phyloP scores from a whole-genome alignment of 2,888 invertebrate genomes.

The Ormia ochracea region DNA sequence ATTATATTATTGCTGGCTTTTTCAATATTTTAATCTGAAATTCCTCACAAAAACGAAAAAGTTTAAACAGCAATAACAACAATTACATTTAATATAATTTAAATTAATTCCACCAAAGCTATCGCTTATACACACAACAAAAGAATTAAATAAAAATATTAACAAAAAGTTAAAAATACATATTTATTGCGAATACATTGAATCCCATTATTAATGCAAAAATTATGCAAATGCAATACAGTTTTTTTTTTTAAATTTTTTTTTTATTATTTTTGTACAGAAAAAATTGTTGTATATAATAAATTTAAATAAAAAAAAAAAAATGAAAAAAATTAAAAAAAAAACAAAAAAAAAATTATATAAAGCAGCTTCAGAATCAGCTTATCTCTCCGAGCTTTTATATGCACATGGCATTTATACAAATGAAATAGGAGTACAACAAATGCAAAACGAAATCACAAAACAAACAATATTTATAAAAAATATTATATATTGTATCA shows the following conservation, averaged over 20 bases:
- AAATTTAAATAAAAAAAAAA: conserved; percentile 36
- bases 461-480: too few species aligned
- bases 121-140: conserved; percentile 43
- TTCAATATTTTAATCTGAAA: conserved; percentile 62
- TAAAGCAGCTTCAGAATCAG: conserved; percentile 38
- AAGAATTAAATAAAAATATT: background rate
- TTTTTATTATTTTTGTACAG: background rate
- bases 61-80: conserved; percentile 10
- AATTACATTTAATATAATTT: conserved; percentile 54
- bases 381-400: conserved; percentile 54
- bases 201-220: conserved; percentile 63
- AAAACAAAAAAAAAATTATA: too few species aligned
- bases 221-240: conserved; percentile 60
- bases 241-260: too few species aligned
- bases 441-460: background rate
- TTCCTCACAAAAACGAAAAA: conserved; percentile 28
- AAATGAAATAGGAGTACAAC: conserved; percentile 35
- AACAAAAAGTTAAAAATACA: conserved; percentile 13
- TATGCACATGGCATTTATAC: conserved; percentile 32
- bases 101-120: conserved; percentile 61
- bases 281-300: conserved; percentile 37
- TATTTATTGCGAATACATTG: conserved; percentile 44
- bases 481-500: conserved; percentile 27
- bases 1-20: conserved; percentile 60
- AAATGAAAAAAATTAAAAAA: conserved; percentile 18